These are phyloP conservation scores for Theristicus caerulescens DNA, from an alignment of 2,113 vertebrate genomes.

Conservation along the genomic window DNA sequence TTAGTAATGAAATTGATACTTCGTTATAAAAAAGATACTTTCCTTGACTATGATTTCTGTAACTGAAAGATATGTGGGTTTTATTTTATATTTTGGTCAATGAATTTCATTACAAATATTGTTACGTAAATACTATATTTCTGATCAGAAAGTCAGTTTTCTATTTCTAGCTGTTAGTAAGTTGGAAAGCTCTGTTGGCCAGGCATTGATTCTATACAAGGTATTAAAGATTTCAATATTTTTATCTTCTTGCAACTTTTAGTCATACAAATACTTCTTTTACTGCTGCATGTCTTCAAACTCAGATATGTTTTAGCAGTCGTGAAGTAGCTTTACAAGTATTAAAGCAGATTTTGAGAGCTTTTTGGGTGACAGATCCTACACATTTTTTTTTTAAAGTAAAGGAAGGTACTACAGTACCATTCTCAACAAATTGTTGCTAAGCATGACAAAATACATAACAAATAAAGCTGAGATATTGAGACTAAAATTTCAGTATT, in stretches of 20 bases:
- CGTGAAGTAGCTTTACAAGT: neutral
- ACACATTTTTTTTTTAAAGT: neutral
- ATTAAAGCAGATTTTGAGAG: neutral
- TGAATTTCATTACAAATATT: neutral
- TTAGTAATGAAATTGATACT: neutral
- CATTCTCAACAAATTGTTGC: neutral
- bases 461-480: neutral
- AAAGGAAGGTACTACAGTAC: neutral
- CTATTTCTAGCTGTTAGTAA: neutral
- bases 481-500: neutral
- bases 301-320: neutral
- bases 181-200: neutral
- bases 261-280: neutral
- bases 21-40: neutral
- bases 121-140: neutral
- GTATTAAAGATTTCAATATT: neutral
- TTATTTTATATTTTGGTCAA: neutral
- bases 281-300: neutral
- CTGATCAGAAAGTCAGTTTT: neutral
- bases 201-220: neutral
- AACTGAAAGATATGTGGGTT: neutral
- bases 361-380: neutral
- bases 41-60: neutral
- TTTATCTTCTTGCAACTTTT: neutral
- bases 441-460: neutral